phyloP scores from a whole-genome alignment of 2,113 vertebrate species.

The Riparia riparia region DNA sequence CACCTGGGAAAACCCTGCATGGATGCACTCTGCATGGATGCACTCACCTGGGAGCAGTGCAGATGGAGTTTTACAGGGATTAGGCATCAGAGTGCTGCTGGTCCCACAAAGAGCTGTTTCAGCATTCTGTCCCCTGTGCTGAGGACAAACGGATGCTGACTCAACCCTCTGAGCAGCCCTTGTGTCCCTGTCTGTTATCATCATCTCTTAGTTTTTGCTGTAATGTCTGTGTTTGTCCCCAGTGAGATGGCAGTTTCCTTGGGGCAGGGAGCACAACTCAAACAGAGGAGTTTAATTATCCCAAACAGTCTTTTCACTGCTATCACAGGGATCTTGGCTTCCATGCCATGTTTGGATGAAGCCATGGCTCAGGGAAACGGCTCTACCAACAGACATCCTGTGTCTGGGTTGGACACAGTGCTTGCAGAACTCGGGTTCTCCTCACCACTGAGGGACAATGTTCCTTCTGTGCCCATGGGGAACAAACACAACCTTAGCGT shows the following conservation, averaged over 20 bases:
- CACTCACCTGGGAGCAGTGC: background rate
- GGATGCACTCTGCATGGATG: background rate
- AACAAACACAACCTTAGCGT: background rate
- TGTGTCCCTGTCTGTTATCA: background rate
- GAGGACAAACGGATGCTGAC: background rate
- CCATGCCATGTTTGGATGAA: background rate
- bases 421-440: background rate
- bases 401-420: background rate
- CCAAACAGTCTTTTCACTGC: background rate
- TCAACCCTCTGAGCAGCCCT: background rate
- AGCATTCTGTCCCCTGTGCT: fast-evolving
- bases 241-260: background rate
- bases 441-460: fast-evolving
- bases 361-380: background rate
- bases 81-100: background rate
- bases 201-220: background rate
- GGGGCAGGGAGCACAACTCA: background rate
- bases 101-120: background rate
- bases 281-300: background rate
- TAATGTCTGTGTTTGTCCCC: background rate
- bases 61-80: background rate
- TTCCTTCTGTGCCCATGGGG: background rate
- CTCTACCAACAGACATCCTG: background rate
- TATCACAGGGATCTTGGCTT: background rate
- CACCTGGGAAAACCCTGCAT: background rate